These are phyloP conservation scores for Chaetops frenatus DNA, from an alignment of 2,113 vertebrate species.

Conservation along the genomic window DNA sequence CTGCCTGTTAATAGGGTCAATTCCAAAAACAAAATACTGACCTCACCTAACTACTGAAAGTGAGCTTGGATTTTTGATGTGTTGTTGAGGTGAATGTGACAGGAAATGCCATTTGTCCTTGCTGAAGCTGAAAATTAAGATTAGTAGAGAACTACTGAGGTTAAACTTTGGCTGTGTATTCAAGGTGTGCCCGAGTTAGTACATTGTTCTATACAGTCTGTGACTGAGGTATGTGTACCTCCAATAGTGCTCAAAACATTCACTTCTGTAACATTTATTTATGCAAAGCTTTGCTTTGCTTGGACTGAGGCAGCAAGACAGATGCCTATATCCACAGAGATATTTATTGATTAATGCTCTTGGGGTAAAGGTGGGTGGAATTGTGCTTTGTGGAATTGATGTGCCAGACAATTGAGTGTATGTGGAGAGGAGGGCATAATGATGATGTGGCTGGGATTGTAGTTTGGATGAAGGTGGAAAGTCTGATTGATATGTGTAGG, in stretches of 20 bases:
- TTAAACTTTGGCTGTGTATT: not conserved
- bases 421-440: not conserved
- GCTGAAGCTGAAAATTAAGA: not conserved
- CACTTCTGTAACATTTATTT: not conserved
- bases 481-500: not conserved
- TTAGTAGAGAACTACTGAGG: not conserved
- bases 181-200: not conserved
- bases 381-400: not conserved
- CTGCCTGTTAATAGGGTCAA: not conserved
- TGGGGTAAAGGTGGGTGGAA: not conserved
- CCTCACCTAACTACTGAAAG: not conserved
- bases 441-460: not conserved
- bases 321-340: not conserved
- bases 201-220: not conserved
- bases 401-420: rapidly evolving
- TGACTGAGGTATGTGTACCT: not conserved
- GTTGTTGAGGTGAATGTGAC: not conserved
- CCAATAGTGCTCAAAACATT: not conserved
- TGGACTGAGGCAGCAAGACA: not conserved
- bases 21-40: not conserved
- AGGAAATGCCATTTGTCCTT: not conserved
- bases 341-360: not conserved
- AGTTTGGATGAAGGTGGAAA: not conserved
- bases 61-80: not conserved
- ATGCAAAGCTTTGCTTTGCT: not conserved